Conservation (phyloP, 2,888 invertebrate species). For the Ornithoptera priamus region DNA sequence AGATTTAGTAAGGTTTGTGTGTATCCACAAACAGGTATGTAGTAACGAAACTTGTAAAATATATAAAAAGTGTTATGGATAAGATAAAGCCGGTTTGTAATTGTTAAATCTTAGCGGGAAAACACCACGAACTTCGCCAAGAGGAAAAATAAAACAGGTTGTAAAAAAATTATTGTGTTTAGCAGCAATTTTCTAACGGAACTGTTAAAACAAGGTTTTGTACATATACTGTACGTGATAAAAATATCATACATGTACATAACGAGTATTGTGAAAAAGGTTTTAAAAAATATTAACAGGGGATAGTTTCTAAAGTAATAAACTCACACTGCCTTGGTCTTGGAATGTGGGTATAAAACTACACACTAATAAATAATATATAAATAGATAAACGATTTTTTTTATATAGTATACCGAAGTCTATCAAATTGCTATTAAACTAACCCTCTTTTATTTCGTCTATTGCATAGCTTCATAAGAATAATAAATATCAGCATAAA, state of each 20-base stretch:
- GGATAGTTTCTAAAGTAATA: no score
- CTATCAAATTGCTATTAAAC: no score
- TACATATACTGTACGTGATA: neutral
- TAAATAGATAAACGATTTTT: no score
- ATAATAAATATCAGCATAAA: no score
- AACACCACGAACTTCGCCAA: neutral
- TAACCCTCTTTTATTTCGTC: no score
- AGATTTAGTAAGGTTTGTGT: neutral
- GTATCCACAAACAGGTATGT: neutral
- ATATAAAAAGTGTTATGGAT: neutral
- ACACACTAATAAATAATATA: no score
- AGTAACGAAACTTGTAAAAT: neutral
- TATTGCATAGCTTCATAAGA: no score
- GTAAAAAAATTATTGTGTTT: neutral
- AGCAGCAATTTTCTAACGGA: neutral
- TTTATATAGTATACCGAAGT: no score
- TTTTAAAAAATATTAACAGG: no score
- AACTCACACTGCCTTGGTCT: no score
- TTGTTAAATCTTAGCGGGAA: neutral
- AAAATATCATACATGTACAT: neutral
- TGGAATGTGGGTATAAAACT: no score
- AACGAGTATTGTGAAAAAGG: no score
- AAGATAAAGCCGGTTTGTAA: neutral
- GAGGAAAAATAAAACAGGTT: constrained; percentile 5
- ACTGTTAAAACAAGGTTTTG: neutral